Base-by-base conservation (phyloP, 2,113 vertebrate species). In the Pimephales promelas region DNA sequence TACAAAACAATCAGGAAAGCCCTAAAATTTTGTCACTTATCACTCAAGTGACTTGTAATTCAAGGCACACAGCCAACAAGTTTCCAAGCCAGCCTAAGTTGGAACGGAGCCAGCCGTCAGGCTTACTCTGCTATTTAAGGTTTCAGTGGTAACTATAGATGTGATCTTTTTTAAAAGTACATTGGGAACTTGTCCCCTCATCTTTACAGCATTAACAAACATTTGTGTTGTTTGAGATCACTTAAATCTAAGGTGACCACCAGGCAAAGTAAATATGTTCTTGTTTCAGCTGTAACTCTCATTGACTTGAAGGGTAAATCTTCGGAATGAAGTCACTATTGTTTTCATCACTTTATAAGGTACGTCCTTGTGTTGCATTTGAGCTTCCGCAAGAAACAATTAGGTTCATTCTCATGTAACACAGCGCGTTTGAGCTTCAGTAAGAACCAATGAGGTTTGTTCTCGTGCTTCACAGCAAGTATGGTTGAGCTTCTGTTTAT, bases 31-130 rank as follows among this genome's bases (percentile, higher is more conserved):
- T 31, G 24, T 52, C 61, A 28, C 28, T 76, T 34, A 52, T 49
- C 4, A 6, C 26, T 68, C 61, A 80, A 80, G 26, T 52, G 40
- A 80, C 61, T 81, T 54, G 28, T 10, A 80, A 10, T 70, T 81
- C 28, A 56, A 70, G 18, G 13, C 1, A 52, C 26, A 28, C 43
- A 49, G 78, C 61, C 78, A 80, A 66, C 3, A 18, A 22, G 78
- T 80, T 80, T 66, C 61, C 78, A 80, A 66, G 59, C 16, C 77
- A 79, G 49, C 77, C 49, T 4, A 79, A 64, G 4, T 47, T 80
- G 43, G 61, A 64, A 49, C 43, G 26, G 43, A 80, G 43, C 59
- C 24, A 13, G 78, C n/a, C 47, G 2, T 79, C 64, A 64, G 77
- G 57, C 77, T 62, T 52, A 52, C 47, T 52, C 47, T 18, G 24